A percentile compares a stretch with the other conserved stretches of the same genome.
These are phyloP conservation scores for Leucoraja erinaceus DNA, from an alignment of 2,113 vertebrate genomes.

Conservation along the genomic window DNA sequence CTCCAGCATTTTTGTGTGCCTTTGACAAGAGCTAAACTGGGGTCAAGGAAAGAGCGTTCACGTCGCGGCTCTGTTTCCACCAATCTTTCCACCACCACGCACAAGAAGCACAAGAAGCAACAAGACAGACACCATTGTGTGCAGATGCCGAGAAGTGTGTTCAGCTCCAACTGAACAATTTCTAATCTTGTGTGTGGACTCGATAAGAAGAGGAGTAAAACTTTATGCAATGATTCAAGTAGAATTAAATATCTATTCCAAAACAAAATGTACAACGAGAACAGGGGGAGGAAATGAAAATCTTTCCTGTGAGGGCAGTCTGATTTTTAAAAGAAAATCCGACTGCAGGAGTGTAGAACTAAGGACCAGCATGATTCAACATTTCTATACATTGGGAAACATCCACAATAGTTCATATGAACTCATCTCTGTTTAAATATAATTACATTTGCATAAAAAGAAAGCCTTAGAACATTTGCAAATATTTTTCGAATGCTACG, in stretches of 20 bases:
- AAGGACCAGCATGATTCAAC: background rate
- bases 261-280: background rate
- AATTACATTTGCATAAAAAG: background rate
- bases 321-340: background rate
- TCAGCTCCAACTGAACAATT: too few species aligned
- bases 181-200: too few species aligned
- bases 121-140: too few species aligned
- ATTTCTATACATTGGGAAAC: background rate
- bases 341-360: background rate
- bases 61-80: too few species aligned
- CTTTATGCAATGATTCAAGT: background rate
- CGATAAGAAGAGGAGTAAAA: background rate
- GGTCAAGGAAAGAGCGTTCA: too few species aligned
- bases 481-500: too few species aligned
- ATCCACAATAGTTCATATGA: background rate
- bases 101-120: too few species aligned
- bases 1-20: too few species aligned
- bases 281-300: background rate
- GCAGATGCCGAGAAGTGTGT: too few species aligned
- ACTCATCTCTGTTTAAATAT: background rate
- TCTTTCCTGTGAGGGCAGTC: background rate
- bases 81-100: too few species aligned
- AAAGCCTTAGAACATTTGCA: too few species aligned
- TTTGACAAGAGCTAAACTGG: too few species aligned
- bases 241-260: background rate